Base-by-base conservation (phyloP, 2,888 invertebrate species). In the Gisinianus flammeolus region DNA sequence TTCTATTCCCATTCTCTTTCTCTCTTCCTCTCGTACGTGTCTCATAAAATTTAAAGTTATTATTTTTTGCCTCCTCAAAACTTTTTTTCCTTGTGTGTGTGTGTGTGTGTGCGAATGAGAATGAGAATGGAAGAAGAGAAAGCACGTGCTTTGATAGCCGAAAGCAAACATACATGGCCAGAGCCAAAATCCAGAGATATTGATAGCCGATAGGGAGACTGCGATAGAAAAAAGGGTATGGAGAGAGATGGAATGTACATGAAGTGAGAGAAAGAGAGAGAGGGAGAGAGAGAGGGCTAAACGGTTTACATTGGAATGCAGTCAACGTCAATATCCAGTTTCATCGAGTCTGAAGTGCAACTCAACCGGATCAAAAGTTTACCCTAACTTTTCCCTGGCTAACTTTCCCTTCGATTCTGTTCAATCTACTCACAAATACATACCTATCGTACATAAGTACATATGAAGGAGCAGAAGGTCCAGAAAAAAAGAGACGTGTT, bases 241-340 rank as follows among this genome's bases (percentile, higher is more conserved):
- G n/a, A n/a, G n/a, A n/a, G n/a, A n/a, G n/a, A n/a, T n/a, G n/a
- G n/a, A n/a, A n/a, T n/a, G n/a, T n/a, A n/a, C n/a, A n/a, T n/a
- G n/a, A n/a, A n/a, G n/a, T n/a, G n/a, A n/a, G n/a, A n/a, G n/a
- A 58, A 2, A 26, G 58, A n/a, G 58, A 56, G 56, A n/a, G 56
- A 56, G n/a, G 10, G 19, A 22, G 56, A n/a, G 56, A 58, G 22
- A 24, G 2, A 64, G 26, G 30, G 28, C 67, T 68, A 68, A 68
- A 68, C 68, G 68, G 68, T 68, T 68, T 68, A 68, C 44, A 68
- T 68, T 68, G 68, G 68, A 68, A 68, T 68, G 68, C 68, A 68
- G 68, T 35, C 35, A 44, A 68, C 68, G 68, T 68, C 68, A 68
- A 35, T 68, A 68, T 68, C 68, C 22, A 31, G 68, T 68, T 68